Evolutionary conservation across 1,140 invertebrate genomes (phyloP), one percentile per base, ranked within the genome.

Genomic region (Hylyphantes graminicola): DNA sequence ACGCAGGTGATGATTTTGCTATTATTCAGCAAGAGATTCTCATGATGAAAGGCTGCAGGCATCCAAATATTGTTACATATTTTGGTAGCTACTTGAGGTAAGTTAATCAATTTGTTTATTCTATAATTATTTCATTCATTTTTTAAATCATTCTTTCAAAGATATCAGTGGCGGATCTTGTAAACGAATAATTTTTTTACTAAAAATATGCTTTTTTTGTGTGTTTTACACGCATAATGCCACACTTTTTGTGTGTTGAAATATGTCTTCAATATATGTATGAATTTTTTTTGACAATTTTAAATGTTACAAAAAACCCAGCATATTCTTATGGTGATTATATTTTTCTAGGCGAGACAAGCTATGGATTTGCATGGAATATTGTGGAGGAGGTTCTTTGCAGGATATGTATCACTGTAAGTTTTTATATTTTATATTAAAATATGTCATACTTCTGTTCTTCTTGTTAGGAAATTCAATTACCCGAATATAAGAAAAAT

Each of bases 321-420:
- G 5, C 35, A 35, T 1, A 35, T 35, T 35, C 35, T 35, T 35
- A 35, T 35, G 5, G 35, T 35, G 35, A 35, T 21, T 35, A 21
- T 75, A 8, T 70, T 82, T 68, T 86, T 85, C 61, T 78, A 91
- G 91, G 74, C 91, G 96, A 87, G 97, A 99, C 88, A 98, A 98
- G 90, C 91, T 99, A 73, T 99, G 98, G 98, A 99, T 99, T 88
- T 98, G 97, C 88, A 99, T 99, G 98, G 98, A 99, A 90, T 99
- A 96, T 90, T 99, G 98, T 91, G 97, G 97, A 19, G 98, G 98
- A 68, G 97, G 97, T 54, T 99, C 97, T 74, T 92, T 99, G 84
- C 97, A 99, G 91, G 97, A 99, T 90, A 96, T 96, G 88, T 97
- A 97, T 92, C 95, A 96, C 87, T 94, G 95, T 96, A 91, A 92